These are phyloP conservation scores for Hetaerina titia DNA, from an alignment of 2,888 invertebrate species.

Conservation along the genomic window DNA sequence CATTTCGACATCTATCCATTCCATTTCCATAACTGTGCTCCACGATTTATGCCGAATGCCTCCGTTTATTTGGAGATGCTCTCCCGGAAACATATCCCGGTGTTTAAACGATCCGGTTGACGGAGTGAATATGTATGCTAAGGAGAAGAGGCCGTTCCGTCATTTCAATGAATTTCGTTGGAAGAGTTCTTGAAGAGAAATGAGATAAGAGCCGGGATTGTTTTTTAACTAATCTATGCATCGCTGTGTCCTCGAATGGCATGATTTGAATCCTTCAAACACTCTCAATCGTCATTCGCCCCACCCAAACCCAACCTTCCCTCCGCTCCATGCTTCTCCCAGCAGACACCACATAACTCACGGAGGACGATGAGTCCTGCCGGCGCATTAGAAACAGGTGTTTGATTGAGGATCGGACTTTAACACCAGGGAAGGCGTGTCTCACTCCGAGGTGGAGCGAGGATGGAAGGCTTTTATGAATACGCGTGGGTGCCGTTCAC, in stretches of 20 bases:
- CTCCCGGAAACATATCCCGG: background rate
- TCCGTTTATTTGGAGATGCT: background rate
- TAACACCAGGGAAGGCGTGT: slow-evolving; percentile 45
- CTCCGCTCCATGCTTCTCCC: background rate
- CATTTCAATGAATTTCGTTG: background rate
- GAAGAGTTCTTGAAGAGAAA: background rate
- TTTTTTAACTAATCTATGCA: background rate
- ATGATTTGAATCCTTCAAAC: background rate
- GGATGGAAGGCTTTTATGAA: background rate
- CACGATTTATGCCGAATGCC: background rate
- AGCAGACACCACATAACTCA: background rate
- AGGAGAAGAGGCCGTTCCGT: background rate
- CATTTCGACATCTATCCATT: background rate
- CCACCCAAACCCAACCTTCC: background rate
- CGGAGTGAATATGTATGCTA: background rate
- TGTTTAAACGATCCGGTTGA: background rate
- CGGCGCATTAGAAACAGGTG: slow-evolving; percentile 61
- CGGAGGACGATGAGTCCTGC: slow-evolving; percentile 40
- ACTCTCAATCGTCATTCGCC: background rate
- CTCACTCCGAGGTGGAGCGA: background rate
- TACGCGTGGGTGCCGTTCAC: background rate
- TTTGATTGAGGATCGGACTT: slow-evolving; percentile 60
- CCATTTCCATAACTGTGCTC: background rate
- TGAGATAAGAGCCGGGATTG: background rate
- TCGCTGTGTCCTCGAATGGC: background rate